Conservation (phyloP, 1,140 invertebrate species). For the Lysiphlebus fabarum region DNA sequence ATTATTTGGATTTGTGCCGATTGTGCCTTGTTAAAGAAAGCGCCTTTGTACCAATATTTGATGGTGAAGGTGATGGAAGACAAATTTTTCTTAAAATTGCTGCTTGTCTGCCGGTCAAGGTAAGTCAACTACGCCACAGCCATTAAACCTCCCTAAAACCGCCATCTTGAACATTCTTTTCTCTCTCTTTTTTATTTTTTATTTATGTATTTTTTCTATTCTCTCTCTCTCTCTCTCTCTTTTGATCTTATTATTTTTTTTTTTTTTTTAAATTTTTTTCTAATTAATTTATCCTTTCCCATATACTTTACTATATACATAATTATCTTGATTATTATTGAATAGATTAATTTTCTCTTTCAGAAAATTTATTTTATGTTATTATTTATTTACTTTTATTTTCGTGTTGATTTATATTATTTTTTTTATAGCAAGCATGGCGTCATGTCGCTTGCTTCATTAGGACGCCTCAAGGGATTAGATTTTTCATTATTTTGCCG, state of each 20-base stretch:
- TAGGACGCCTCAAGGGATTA: not conserved
- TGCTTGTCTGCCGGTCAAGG: conserved; percentile 62
- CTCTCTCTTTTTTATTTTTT: not conserved
- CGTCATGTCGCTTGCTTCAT: no score
- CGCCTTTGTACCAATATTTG: conserved; percentile 60
- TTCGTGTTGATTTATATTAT: no score
- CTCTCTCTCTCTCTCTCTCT: not conserved
- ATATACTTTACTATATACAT: no score
- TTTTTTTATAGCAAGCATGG: no score
- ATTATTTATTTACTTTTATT: no score
- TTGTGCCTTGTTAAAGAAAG: conserved; percentile 61
- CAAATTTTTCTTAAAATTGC: conserved; percentile 61
- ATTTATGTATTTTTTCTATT: not conserved
- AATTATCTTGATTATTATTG: no score
- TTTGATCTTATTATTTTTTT: no score
- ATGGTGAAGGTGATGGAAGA: conserved; percentile 56
- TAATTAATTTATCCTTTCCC: not conserved
- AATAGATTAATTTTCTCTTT: no score
- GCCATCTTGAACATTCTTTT: conserved; percentile 31
- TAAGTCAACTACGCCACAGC: conserved; percentile 55
- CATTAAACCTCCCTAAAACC: conserved; percentile 16
- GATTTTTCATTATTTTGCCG: conserved; percentile 3
- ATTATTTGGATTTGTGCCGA: conserved; percentile 59
- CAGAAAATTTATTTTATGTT: no score
- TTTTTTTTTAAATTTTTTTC: no score